Evolutionary conservation across 2,113 vertebrate genomes (phyloP).

Genomic region (Pachycephala philippinensis): DNA sequence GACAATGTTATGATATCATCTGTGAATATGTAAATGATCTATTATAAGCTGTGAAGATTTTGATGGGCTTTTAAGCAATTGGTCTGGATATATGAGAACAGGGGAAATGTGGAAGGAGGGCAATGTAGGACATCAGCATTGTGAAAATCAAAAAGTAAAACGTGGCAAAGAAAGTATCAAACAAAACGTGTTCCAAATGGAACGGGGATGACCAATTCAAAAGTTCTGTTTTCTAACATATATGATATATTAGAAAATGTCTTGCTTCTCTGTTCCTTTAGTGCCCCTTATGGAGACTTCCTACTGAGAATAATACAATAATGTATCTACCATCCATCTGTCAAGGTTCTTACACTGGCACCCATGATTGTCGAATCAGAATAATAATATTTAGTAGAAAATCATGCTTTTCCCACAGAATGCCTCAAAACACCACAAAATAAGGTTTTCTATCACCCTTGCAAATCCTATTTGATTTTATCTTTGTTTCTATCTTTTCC

Average conservation of each 20-base stretch:
- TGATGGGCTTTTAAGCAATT: background rate
- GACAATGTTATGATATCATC: background rate
- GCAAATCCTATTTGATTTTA: background rate
- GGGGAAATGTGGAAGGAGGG: background rate
- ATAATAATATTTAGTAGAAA: background rate
- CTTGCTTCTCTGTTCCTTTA: background rate
- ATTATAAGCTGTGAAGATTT: background rate
- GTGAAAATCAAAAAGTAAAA: background rate
- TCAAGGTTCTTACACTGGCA: background rate
- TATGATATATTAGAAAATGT: background rate
- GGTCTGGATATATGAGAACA: background rate
- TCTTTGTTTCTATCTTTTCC: background rate
- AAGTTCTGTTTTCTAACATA: background rate
- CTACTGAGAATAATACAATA: background rate
- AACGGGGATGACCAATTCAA: background rate
- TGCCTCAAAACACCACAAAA: background rate
- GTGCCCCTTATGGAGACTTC: background rate
- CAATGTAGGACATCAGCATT: background rate
- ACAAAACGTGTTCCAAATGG: background rate
- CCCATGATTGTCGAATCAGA: background rate
- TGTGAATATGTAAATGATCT: slow-evolving; percentile 19
- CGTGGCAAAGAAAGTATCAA: background rate
- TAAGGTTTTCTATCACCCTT: background rate
- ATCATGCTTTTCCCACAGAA: background rate
- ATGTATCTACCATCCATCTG: slow-evolving; percentile 1